Conservation (phyloP, 2,797 vertebrate species). For the Semotilus atromaculatus region DNA sequence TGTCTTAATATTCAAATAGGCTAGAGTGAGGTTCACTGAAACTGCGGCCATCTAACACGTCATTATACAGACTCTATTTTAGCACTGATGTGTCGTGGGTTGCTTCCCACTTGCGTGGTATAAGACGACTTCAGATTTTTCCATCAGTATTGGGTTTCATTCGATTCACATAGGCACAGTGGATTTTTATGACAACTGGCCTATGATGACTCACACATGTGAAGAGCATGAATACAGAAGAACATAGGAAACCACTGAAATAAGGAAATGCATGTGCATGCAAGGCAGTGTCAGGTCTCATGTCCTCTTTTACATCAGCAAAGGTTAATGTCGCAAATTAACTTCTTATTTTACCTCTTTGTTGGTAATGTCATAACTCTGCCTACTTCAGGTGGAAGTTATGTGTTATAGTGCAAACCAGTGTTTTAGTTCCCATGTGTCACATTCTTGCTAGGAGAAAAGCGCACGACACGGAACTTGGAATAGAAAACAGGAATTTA, state of each 20-base stretch:
- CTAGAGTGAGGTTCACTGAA: neutral
- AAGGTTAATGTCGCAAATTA: neutral
- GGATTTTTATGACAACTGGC: neutral
- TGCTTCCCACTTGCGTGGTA: neutral
- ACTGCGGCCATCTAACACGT: neutral
- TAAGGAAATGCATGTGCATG: slow-evolving; percentile 5
- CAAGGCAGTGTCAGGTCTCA: neutral
- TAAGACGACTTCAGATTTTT: neutral
- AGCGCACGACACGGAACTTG: too few relatives aligned
- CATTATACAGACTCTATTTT: neutral
- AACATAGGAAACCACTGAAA: neutral
- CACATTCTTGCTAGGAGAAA: too few relatives aligned
- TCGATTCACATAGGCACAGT: neutral
- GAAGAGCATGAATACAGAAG: neutral
- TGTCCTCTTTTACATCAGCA: neutral
- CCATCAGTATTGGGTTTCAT: neutral
- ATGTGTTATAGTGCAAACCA: neutral
- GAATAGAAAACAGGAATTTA: too few relatives aligned
- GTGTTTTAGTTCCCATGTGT: neutral
- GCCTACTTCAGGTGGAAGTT: neutral
- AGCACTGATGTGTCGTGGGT: neutral
- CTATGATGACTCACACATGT: neutral
- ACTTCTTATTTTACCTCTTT: slow-evolving; percentile 2
- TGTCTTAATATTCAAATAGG: neutral
- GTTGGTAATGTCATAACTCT: neutral